A percentile compares a stretch with the other conserved stretches of the same genome.
Conservation (phyloP, 2,888 invertebrate species). For the Cremastobaeus sp. region DNA sequence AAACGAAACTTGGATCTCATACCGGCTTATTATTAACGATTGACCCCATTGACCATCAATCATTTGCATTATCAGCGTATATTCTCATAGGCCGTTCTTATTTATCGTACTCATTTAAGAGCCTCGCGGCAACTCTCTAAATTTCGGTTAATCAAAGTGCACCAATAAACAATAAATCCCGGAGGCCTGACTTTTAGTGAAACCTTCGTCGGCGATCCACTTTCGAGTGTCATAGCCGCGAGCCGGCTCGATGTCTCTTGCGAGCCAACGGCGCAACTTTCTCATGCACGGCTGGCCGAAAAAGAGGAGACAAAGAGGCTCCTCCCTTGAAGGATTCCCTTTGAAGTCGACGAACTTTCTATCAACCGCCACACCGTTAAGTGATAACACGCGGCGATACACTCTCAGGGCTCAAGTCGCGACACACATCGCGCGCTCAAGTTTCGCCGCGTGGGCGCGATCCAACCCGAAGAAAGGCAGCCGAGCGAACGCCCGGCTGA, state of each 20-base stretch:
- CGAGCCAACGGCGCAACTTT: slow-evolving; percentile 31
- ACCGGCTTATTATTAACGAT: too few species aligned
- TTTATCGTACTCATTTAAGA: background rate
- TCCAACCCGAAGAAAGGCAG: slow-evolving; percentile 24
- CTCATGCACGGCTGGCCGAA: slow-evolving; percentile 39
- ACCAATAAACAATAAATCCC: slow-evolving; percentile 37
- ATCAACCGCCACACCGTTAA: slow-evolving; percentile 35
- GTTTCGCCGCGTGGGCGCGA: slow-evolving; percentile 39
- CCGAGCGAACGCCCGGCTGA: slow-evolving; percentile 18
- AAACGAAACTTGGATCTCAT: too few species aligned
- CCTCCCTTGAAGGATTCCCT: slow-evolving; percentile 44
- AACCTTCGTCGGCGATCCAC: slow-evolving; percentile 44
- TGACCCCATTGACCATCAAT: too few species aligned
- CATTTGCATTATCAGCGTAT: too few species aligned
- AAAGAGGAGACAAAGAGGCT: slow-evolving; percentile 42
- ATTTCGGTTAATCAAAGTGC: slow-evolving; percentile 27
- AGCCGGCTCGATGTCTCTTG: slow-evolving; percentile 23
- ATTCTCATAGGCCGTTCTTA: too few species aligned
- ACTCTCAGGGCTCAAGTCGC: slow-evolving; percentile 13
- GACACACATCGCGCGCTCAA: slow-evolving; percentile 33
- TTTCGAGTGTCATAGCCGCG: slow-evolving; percentile 53
- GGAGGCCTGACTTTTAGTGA: slow-evolving; percentile 38
- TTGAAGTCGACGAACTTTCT: slow-evolving; percentile 54
- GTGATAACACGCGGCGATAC: slow-evolving; percentile 39
- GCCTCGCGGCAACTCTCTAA: background rate